A percentile compares a stretch with the other conserved stretches of the same genome.
These are phyloP conservation scores for Mormyrops attenuatus DNA, from an alignment of 2,797 vertebrate species.

Conservation along the genomic window DNA sequence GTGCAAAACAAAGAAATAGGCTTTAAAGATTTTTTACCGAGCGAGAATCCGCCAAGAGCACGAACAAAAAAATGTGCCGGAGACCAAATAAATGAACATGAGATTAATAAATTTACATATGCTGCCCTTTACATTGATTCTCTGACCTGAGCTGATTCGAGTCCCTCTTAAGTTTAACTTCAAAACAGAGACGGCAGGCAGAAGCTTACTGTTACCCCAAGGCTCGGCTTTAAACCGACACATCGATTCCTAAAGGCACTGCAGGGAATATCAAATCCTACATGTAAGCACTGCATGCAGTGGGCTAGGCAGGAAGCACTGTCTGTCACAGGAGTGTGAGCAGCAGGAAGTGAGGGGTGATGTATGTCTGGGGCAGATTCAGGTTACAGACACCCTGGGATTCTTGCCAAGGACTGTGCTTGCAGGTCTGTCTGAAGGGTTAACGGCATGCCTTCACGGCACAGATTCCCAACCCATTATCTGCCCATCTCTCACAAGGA, in stretches of 20 bases:
- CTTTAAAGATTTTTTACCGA: neutral
- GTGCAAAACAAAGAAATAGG: neutral
- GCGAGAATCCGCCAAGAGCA: neutral
- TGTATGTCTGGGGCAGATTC: neutral
- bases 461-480: neutral
- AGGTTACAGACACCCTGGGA: neutral
- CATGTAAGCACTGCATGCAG: neutral
- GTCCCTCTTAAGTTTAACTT: neutral
- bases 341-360: neutral
- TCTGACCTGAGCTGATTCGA: neutral
- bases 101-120: neutral
- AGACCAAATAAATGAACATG: neutral
- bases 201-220: neutral
- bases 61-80: neutral
- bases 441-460: neutral
- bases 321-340: neutral
- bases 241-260: neutral
- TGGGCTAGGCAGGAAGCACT: neutral
- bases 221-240: neutral
- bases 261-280: conserved; percentile 3
- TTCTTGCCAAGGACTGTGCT: neutral
- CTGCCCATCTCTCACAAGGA: neutral
- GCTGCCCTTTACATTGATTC: neutral
- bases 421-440: neutral
- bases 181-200: neutral